Conservation (phyloP, 1,140 invertebrate species). For the Drosophila prosaltans region DNA sequence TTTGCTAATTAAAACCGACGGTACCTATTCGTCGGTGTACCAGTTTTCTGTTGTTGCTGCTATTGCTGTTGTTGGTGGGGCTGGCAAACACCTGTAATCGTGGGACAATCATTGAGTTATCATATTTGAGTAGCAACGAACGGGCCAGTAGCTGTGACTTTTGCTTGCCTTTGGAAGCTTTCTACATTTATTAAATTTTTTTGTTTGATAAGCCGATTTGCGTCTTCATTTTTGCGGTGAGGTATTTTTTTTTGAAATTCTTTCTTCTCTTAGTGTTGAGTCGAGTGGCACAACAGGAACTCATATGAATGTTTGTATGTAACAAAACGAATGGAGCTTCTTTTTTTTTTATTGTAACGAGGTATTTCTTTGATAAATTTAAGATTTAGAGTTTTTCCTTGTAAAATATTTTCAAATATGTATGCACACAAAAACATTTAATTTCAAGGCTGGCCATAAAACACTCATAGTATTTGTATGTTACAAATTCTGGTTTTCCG, state of each 20-base stretch:
- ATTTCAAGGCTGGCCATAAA: constrained; percentile 32
- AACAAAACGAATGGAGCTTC: neutral
- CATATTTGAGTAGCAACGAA: constrained; percentile 56
- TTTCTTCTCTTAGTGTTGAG: constrained; percentile 45
- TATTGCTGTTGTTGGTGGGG: constrained; percentile 26
- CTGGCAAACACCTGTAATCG: constrained; percentile 74
- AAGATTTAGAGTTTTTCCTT: neutral
- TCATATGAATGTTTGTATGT: neutral
- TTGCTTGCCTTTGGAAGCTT: constrained; percentile 44
- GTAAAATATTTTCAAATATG: neutral
- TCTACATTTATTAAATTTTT: constrained; percentile 28
- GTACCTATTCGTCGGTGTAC: constrained; percentile 46
- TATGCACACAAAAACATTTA: neutral
- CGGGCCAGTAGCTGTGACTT: constrained; percentile 38
- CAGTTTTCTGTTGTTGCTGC: constrained; percentile 33
- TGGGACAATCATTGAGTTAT: constrained; percentile 67
- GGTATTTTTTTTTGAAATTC: constrained; percentile 23
- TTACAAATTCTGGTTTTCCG: constrained; percentile 17
- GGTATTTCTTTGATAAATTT: neutral
- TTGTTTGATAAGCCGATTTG: constrained; percentile 77
- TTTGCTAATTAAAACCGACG: constrained; percentile 70
- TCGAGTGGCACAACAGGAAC: constrained; percentile 35
- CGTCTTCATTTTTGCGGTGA: constrained; percentile 50
- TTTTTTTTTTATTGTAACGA: neutral
- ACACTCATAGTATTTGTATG: constrained; percentile 6